Conservation (phyloP, 2,797 vertebrate genomes). For the Acanthopagrus latus region DNA sequence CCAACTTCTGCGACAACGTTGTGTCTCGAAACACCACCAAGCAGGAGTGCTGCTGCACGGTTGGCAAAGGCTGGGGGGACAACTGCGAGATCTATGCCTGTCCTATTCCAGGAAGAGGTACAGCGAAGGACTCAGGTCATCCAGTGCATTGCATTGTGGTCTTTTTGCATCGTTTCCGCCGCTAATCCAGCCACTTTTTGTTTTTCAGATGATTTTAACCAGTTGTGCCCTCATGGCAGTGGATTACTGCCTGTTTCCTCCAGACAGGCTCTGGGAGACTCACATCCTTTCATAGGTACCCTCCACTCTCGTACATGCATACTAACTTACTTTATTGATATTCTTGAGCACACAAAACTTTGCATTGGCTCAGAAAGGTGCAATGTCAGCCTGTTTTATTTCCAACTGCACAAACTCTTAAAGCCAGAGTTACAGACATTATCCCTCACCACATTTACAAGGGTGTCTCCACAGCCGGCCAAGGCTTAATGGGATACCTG, state of each 20-base stretch:
- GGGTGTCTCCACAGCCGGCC: slow-evolving; percentile 20
- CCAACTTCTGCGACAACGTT: slow-evolving; percentile 85
- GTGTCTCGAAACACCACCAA: slow-evolving; percentile 85
- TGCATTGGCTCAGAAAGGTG: slow-evolving; percentile 35
- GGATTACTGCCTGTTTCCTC: slow-evolving; percentile 76
- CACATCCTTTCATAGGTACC: slow-evolving; percentile 78
- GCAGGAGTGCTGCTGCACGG: slow-evolving; percentile 87
- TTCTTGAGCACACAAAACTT: slow-evolving; percentile 32
- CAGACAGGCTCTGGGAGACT: slow-evolving; percentile 60
- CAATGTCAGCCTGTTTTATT: slow-evolving; percentile 41
- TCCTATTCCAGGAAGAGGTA: slow-evolving; percentile 80
- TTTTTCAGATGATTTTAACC: slow-evolving; percentile 82
- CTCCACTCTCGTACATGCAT: slow-evolving; percentile 18
- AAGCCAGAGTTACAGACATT: slow-evolving; percentile 29
- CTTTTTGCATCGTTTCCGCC: not conserved
- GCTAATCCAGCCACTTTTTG: slow-evolving; percentile 17
- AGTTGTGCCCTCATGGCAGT: slow-evolving; percentile 84
- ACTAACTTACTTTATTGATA: slow-evolving; percentile 29
- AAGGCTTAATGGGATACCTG: slow-evolving; percentile 41
- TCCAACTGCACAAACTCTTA: slow-evolving; percentile 43
- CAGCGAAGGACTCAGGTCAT: not conserved
- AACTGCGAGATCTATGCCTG: slow-evolving; percentile 87
- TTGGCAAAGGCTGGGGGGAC: slow-evolving; percentile 86
- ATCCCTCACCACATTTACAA: slow-evolving; percentile 51
- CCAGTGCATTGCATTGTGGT: not conserved